Conservation (phyloP, 1,140 invertebrate species). For the Schmidtea mediterranea region DNA sequence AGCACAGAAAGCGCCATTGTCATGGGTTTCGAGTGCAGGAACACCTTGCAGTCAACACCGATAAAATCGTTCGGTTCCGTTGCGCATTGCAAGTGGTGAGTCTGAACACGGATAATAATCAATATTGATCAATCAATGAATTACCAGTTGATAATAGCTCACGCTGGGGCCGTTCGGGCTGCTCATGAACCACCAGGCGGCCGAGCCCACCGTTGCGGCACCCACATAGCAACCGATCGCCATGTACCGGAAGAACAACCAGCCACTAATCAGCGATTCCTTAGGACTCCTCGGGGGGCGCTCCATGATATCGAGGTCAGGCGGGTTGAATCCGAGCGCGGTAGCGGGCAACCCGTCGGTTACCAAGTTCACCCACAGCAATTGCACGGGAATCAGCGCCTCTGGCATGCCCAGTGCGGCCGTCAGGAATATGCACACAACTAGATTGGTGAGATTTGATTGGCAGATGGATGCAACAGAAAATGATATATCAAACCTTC, state of each 20-base stretch:
- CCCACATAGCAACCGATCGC: constrained; percentile 68
- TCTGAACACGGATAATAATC: not conserved
- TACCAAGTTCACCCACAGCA: constrained; percentile 97
- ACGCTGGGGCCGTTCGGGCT: constrained; percentile 71
- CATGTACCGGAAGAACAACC: constrained; percentile 97
- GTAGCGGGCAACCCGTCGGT: constrained; percentile 98
- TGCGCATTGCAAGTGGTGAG: constrained; percentile 21
- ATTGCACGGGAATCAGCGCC: constrained; percentile 91
- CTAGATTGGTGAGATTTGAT: not conserved
- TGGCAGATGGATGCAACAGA: not conserved
- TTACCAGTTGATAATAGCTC: constrained; percentile 75
- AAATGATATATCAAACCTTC: constrained; percentile 29
- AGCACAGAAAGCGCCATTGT: constrained; percentile 28
- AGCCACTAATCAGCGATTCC: constrained; percentile 89
- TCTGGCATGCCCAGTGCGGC: constrained; percentile 95
- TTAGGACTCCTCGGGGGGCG: constrained; percentile 82
- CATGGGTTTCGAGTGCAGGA: constrained; percentile 21
- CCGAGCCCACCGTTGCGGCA: constrained; percentile 84
- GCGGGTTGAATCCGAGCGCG: constrained; percentile 95
- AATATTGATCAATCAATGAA: not conserved
- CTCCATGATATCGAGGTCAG: constrained; percentile 97
- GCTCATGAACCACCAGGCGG: constrained; percentile 96
- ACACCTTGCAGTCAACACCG: constrained; percentile 22
- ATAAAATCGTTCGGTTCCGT: constrained; percentile 20
- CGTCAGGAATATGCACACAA: constrained; percentile 69